A percentile compares a stretch with the other conserved stretches of the same genome.
Evolutionary conservation across 2,113 vertebrate species (phyloP).

Genomic region (Ascaphus truei): DNA sequence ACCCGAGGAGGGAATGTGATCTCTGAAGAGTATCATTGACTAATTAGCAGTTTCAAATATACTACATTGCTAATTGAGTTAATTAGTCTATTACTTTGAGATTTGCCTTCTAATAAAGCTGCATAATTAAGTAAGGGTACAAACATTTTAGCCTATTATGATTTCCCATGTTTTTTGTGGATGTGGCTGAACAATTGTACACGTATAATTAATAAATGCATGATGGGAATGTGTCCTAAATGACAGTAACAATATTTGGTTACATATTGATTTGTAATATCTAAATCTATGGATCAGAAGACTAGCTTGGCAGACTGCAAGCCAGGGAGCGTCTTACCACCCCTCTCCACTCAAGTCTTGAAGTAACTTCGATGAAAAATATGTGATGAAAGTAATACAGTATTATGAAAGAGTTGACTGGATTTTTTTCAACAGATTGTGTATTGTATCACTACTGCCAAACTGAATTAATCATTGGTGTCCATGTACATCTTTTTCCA

Average conservation of each 20-base stretch:
- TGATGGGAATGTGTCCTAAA: not conserved
- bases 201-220: not conserved
- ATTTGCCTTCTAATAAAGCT: slow-evolving; percentile 21
- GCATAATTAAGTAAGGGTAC: slow-evolving; percentile 1
- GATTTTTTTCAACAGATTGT: too few relatives aligned
- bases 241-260: not conserved
- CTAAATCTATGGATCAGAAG: too few relatives aligned
- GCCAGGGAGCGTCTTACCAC: too few relatives aligned
- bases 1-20: not conserved
- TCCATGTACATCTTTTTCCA: too few relatives aligned
- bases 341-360: too few relatives aligned
- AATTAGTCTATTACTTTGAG: slow-evolving; percentile 24
- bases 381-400: too few relatives aligned
- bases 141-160: not conserved
- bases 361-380: too few relatives aligned
- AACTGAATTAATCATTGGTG: too few relatives aligned
- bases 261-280: too few relatives aligned
- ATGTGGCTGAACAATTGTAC: not conserved
- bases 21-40: slow-evolving; percentile 17
- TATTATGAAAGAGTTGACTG: too few relatives aligned
- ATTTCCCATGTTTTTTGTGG: not conserved
- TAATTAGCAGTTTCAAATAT: slow-evolving; percentile 30
- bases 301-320: too few relatives aligned
- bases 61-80: slow-evolving; percentile 17
- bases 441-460: too few relatives aligned